Evolutionary conservation across 2,113 vertebrate genomes (phyloP).

Genomic region (Elachura formosa): DNA sequence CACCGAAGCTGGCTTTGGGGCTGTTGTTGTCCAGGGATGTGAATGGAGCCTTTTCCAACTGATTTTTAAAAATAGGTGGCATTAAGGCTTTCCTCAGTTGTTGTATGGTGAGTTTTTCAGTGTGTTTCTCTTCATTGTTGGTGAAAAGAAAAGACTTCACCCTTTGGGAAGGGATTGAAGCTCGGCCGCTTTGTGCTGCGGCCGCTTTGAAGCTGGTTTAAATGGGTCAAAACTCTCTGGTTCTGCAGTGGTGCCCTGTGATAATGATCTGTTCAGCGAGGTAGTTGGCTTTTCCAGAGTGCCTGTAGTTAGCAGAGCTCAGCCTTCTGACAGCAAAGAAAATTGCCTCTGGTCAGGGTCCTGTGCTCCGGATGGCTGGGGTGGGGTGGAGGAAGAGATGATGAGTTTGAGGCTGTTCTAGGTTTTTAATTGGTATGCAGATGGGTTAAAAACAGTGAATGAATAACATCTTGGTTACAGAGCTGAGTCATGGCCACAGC

Average conservation of each 20-base stretch:
- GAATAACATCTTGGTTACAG: neutral
- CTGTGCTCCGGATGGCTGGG: neutral
- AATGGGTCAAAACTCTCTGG: neutral
- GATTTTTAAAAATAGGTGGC: neutral
- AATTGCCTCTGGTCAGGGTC: neutral
- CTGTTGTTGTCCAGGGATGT: neutral
- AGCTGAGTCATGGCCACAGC: neutral
- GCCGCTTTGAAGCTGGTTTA: neutral
- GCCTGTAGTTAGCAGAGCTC: neutral
- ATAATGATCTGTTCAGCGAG: neutral
- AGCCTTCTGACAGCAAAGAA: neutral
- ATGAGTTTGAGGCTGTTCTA: neutral
- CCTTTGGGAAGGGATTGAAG: neutral
- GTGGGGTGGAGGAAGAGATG: neutral
- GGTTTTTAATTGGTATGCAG: neutral
- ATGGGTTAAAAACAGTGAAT: neutral
- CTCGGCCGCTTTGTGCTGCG: neutral
- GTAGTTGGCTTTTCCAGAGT: neutral
- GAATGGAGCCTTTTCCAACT: neutral
- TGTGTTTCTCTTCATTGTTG: neutral
- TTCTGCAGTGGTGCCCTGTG: neutral
- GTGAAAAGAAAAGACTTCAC: neutral
- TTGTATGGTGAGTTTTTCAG: neutral
- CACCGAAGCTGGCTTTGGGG: neutral
- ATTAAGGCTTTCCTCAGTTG: neutral